Base-by-base conservation (phyloP, 2,113 vertebrate genomes). In the Zootoca vivipara region DNA sequence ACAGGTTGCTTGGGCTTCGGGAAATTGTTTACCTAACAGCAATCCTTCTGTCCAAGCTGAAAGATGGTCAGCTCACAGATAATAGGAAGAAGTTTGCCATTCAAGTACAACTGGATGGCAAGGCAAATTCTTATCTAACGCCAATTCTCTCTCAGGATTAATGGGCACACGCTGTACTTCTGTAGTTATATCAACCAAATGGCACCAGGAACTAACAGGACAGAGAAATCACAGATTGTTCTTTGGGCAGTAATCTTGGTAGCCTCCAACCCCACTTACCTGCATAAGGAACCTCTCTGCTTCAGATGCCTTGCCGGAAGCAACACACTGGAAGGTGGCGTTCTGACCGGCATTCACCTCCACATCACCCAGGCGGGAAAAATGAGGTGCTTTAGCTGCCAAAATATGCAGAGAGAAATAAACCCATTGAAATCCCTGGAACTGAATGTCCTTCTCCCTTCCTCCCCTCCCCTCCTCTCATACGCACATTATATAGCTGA, bases 261-360 rank as follows among this genome's bases (percentile, higher is more conserved):
- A 52, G 26, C 30, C 7, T 18, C 4, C 7, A 7, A 3, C 3
- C 46, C n/a, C 42, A 18, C 97, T 97, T 91, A 99, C 99, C 98
- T 99, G 99, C 95, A 99, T 95, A 74, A 99, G 96, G 94, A 99
- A 98, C 79, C 92, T 96, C 92, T 99, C 98, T 0, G 98, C 97
- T 92, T 99, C 98, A 0, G 97, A 95, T 0, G 98, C 98, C 67
- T 98, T 97, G 82, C 98, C 98, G 0, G 98, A 96, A 0, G 98
- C 99, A 94, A 99, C 98, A 4, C 99, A 99, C 94, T 99, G 98
- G 95, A 99, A 99, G 13, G 98, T 98, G 87, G 98, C 98, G 0
- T 99, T 99, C 94, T 99, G 99, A 82, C 98, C 99, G 0, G 98
- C 98, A 0, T 99, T 99, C 92, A 99, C 98, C 96, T 99, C 99